Evolutionary conservation across 2,888 invertebrate genomes (phyloP), one percentile per base, ranked within the genome.

Genomic region (Aquatica leii): DNA sequence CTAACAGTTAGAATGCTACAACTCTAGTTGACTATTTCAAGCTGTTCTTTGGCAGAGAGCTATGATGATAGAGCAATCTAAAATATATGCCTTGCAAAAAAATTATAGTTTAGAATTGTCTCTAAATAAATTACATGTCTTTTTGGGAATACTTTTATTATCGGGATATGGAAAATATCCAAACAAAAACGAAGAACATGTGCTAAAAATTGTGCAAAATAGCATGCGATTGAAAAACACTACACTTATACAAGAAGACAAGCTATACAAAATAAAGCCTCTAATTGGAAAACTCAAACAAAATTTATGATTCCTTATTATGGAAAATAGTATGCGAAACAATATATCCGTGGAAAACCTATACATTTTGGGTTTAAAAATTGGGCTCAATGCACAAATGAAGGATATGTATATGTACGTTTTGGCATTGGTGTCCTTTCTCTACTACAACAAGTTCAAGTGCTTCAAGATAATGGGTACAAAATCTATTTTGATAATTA

Each of bases 281-380:
- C 37, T 37, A 37, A 37, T 37, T 37, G 37, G 9, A 37, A 37
- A 37, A 37, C 37, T 37, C 37, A 37, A 12, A 24, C n/a, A 37
- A 37, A 43, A 15, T 43, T 43, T 41, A 55, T 43, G 55, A 31
- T 55, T 65, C 70, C 58, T 60, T 61, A 48, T 34, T 43, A 55
- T 17, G 55, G 55, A 4, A 55, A 55, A 15, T 43, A 55, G n/a
- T 24, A 43, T 55, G 67, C 66, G 1, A 71, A 72, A 55, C 68
- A 11, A 37, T 3, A 54, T 61, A 72, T 73, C 15, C 66, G 50
- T 48, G 68, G 64, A 1, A 69, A 73, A 40, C 68, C 72, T 11
- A 71, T 73, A 9, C 46, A 70, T 24, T 72, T 70, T 55, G 72
- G 73, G 8, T 71, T 58, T 50, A 71, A 72, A 69, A 68, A 48